phyloP scores from a whole-genome alignment of 2,797 vertebrate genomes.

The Austrolebias charrua region DNA sequence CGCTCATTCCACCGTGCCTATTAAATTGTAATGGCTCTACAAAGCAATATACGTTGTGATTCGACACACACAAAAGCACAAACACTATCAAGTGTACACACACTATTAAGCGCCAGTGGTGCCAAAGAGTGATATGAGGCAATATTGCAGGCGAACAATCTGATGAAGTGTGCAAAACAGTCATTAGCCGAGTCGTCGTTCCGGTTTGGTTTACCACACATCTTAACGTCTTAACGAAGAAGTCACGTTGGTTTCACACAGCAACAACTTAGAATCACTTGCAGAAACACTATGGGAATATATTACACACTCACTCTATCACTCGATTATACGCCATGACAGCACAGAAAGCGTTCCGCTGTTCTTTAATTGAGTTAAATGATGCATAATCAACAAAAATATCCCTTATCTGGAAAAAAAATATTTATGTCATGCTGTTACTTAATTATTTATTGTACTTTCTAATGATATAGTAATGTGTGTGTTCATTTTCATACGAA shows the following conservation, averaged over 20 bases:
- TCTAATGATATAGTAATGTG: not conserved
- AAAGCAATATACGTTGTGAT: slow-evolving; percentile 67
- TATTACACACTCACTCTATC: slow-evolving; percentile 5
- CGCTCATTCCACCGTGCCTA: slow-evolving; percentile 65
- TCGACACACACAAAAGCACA: slow-evolving; percentile 28
- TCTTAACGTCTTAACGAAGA: slow-evolving; percentile 61
- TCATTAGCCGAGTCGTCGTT: slow-evolving; percentile 66
- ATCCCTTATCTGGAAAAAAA: not conserved
- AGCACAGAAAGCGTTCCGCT: not conserved
- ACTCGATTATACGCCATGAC: slow-evolving; percentile 6
- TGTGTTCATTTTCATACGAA: not conserved
- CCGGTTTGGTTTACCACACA: slow-evolving; percentile 58
- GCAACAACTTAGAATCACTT: slow-evolving; percentile 47
- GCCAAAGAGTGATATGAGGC: slow-evolving; percentile 66
- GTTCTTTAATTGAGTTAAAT: not conserved
- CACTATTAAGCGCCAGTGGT: slow-evolving; percentile 66
- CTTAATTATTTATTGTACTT: not conserved
- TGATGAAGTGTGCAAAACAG: slow-evolving; percentile 75
- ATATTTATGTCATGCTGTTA: not conserved
- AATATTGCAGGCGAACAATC: slow-evolving; percentile 65
- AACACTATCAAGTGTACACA: slow-evolving; percentile 50
- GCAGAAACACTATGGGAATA: slow-evolving; percentile 36
- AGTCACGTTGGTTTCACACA: slow-evolving; percentile 30
- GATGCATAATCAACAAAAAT: too few species aligned
- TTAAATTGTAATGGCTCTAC: slow-evolving; percentile 75